Base-by-base conservation (phyloP, 2,797 vertebrate species). In the Triplophysa yarkandensis region DNA sequence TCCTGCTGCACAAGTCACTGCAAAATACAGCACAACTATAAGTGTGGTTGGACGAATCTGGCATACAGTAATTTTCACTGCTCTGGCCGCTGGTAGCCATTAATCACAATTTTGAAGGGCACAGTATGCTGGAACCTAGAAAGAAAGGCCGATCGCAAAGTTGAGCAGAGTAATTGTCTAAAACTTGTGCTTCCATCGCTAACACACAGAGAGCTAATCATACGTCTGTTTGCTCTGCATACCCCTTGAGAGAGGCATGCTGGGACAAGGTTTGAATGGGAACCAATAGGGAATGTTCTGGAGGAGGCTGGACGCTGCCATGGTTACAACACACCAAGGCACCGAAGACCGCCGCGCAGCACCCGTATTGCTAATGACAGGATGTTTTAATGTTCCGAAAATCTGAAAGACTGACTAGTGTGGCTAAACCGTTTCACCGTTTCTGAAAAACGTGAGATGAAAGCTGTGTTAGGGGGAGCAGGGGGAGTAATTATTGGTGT, bases 161-260 rank as follows among this genome's bases (percentile, higher is more conserved):
- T 64, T 58, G 30, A 50, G 68, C 57, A 11, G 58, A 13, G 65
- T 70, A 77, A 79, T 81, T 79, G 70, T 76, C 54, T 68, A 23
- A 75, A 73, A 71, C 73, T 65, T 66, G 46, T 76, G 62, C 64
- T 74, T 76, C 69, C 34, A 71, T 60, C 14, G 32, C 69, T 72
- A 66, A 48, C 80, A 67, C 70, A 74, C 66, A 60, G 77, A 77
- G 74, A 74, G 54, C 77, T 74, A 64, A 74, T 82, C 75, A 73
- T 75, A 71, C 60, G 67, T 57, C 70, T 39, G 32, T 65, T 65
- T 68, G 64, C 74, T 69, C 16, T 54, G 72, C 60, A 71, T 70
- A 68, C 66, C 48, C 46, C 74, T 78, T 71, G 54, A 79, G 74
- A 79, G 68, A 77, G 43, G 74, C 80, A 77, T 76, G 80, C 80